A percentile compares a stretch with the other conserved stretches of the same genome.
These are phyloP conservation scores for Hyposoter dolosus DNA, from an alignment of 2,888 invertebrate species.

Conservation along the genomic window DNA sequence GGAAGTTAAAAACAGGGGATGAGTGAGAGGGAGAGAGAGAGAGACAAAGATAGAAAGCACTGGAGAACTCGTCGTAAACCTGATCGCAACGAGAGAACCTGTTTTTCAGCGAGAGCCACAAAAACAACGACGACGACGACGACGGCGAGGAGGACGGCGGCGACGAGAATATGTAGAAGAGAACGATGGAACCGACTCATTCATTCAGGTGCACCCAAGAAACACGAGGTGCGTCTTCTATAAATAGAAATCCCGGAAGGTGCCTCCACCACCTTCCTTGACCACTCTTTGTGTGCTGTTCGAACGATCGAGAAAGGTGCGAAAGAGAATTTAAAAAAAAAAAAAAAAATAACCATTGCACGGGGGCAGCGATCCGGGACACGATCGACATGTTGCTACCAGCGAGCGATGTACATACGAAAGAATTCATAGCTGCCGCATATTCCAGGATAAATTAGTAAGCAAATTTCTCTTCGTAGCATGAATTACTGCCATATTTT, in stretches of 20 bases:
- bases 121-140: slow-evolving; percentile 28
- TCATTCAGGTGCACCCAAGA: slow-evolving; percentile 66
- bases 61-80: slow-evolving; percentile 55
- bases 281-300: slow-evolving; percentile 13
- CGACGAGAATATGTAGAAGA: slow-evolving; percentile 30
- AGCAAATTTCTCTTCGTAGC: background rate
- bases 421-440: background rate
- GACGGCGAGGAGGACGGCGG: slow-evolving; percentile 16
- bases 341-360: slow-evolving; percentile 20
- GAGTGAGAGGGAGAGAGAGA: slow-evolving; percentile 11
- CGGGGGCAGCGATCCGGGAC: slow-evolving; percentile 4
- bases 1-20: slow-evolving; percentile 18
- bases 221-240: slow-evolving; percentile 72
- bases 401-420: background rate
- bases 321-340: slow-evolving; percentile 15
- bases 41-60: slow-evolving; percentile 31
- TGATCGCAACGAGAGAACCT: slow-evolving; percentile 58
- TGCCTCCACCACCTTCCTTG: slow-evolving; percentile 61
- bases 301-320: slow-evolving; percentile 52
- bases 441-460: slow-evolving; percentile 1
- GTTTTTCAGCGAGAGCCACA: slow-evolving; percentile 49
- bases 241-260: slow-evolving; percentile 82
- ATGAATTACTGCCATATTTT: slow-evolving; percentile 3
- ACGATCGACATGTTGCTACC: slow-evolving; percentile 23
- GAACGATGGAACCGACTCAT: slow-evolving; percentile 59